Evolutionary conservation across 2,888 invertebrate species (phyloP).

Genomic region (Agonopterix alstromeriana): DNA sequence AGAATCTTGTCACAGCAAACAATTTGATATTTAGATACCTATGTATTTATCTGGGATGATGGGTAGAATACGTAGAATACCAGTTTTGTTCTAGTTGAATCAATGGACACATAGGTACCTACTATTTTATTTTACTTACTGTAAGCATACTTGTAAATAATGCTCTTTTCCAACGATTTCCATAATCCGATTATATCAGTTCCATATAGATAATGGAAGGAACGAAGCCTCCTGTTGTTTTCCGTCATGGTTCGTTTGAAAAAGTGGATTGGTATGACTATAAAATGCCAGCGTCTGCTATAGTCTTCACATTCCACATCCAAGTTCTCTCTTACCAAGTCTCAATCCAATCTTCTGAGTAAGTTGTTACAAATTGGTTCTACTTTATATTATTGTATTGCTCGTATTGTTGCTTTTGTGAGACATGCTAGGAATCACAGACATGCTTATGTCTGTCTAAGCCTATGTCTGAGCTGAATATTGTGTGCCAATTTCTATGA

Average conservation of each 20-base stretch:
- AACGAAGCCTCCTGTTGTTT: constrained; percentile 29
- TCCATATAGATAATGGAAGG: constrained; percentile 38
- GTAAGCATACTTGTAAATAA: background rate
- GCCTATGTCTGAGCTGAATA: too few relatives aligned
- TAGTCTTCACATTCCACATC: constrained; percentile 33
- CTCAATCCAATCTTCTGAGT: background rate
- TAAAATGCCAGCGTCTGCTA: constrained; percentile 32
- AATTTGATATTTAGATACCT: too few relatives aligned
- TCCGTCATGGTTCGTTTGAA: constrained; percentile 40
- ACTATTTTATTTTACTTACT: too few relatives aligned
- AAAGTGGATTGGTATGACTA: constrained; percentile 31
- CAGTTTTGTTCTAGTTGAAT: too few relatives aligned
- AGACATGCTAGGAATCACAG: too few relatives aligned
- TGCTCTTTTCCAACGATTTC: background rate
- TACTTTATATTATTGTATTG: background rate
- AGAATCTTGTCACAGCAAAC: too few relatives aligned
- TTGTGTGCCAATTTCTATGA: too few relatives aligned
- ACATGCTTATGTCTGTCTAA: too few relatives aligned
- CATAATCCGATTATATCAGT: constrained; percentile 30
- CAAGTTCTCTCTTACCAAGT: background rate
- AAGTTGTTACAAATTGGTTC: background rate
- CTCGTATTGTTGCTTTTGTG: too few relatives aligned
- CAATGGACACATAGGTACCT: too few relatives aligned
- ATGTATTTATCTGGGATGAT: too few relatives aligned
- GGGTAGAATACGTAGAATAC: too few relatives aligned